These are phyloP conservation scores for Hippopotamyrus pictus DNA, from an alignment of 2,797 vertebrate species.

Conservation along the genomic window DNA sequence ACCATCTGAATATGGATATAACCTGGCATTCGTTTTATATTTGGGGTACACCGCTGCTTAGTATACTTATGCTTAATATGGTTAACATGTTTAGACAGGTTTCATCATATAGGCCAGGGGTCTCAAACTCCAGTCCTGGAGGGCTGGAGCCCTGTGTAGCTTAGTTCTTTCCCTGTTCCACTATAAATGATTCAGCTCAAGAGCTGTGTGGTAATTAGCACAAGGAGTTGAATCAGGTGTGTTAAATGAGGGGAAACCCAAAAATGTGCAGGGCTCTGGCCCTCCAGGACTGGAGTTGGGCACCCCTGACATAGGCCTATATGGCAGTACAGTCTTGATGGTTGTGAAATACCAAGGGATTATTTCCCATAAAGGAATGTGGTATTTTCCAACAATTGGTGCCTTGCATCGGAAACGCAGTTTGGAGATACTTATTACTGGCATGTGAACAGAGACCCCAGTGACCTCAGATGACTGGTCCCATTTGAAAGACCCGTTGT, in stretches of 20 bases:
- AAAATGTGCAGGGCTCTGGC: too few relatives aligned
- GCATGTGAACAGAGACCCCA: background rate
- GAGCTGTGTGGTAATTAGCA: too few relatives aligned
- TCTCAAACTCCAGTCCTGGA: too few relatives aligned
- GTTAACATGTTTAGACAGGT: background rate
- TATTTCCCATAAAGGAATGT: background rate
- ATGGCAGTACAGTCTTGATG: background rate
- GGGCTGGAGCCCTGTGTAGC: too few relatives aligned
- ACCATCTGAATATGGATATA: background rate
- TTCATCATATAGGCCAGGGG: background rate
- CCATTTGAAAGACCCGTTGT: slow-evolving; percentile 13
- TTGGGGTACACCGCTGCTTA: background rate
- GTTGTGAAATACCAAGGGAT: background rate
- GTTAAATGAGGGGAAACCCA: too few relatives aligned
- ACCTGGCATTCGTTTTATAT: background rate
- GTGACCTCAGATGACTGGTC: slow-evolving; percentile 12
- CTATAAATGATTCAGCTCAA: too few relatives aligned
- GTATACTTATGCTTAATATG: background rate
- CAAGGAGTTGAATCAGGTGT: too few relatives aligned
- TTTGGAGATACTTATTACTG: background rate
- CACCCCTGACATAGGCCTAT: background rate
- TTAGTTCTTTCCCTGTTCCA: too few relatives aligned
- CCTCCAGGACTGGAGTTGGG: too few relatives aligned
- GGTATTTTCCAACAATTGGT: background rate
- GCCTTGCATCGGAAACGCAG: background rate